Base-by-base conservation (phyloP, 2,797 vertebrate species). In the Parambassis ranga region DNA sequence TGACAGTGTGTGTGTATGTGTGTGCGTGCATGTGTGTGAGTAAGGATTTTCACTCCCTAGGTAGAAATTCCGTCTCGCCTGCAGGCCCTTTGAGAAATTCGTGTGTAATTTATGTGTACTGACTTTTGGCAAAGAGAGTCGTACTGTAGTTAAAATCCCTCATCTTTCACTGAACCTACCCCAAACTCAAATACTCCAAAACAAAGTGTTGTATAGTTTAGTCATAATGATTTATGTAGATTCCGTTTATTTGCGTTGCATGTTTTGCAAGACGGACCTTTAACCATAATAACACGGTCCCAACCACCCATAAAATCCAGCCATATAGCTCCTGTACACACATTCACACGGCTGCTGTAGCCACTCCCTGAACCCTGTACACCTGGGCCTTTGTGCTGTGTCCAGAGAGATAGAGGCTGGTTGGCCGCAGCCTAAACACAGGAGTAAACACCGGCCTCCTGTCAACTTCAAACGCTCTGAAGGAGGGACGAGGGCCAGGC, bases 301-400 rank as follows among this genome's bases (percentile, higher is more conserved):
- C 10, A 20, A 4, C 6, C 49, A 9, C 35, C 27, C 23, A 1
- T n/a, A 6, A 24, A 42, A 13, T 33, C 2, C 30, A 16, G 20
- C 20, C 37, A 2, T 27, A 18, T 16, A 30, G 15, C 15, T 7
- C 13, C 18, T 1, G 4, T 18, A 28, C 19, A 51, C 14, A 14
- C 22, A 35, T 46, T 15, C 14, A 22, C 36, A 8, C 7, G 15
- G 30, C 26, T 10, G 3, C 18, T 7, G 7, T 5, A 9, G 16
- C 33, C 11, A 3, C 50, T 60, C 43, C 66, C 52, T 16, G 20
- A 39, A 1, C 19, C 27, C n/a, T 10, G 59, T 53, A 71, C 90
- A 90, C 89, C 88, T 90, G 90, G 64, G 11, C 31, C 86, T 84
- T 87, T 88, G 87, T 89, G 75, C 70, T 10, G 22, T 36, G 65